A percentile compares a stretch with the other conserved stretches of the same genome.
Evolutionary conservation across 2,113 vertebrate species (phyloP).

Genomic region (Fulmarus glacialis): DNA sequence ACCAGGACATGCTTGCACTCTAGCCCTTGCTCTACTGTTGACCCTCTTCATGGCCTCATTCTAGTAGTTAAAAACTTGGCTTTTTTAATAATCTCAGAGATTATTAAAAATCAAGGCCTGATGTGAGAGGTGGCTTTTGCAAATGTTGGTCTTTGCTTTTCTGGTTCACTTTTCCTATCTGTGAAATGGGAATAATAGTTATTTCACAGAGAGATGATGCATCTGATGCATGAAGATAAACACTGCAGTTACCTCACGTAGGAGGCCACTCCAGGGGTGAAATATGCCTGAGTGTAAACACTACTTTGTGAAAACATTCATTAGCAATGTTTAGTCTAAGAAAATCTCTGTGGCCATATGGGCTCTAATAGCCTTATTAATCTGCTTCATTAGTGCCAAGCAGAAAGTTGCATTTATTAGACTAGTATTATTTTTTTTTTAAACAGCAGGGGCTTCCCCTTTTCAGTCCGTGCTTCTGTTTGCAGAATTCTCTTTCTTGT

Average conservation of each 20-base stretch:
- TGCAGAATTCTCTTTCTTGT: not conserved
- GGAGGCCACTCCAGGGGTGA: not conserved
- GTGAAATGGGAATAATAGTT: not conserved
- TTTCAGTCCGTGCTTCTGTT: not conserved
- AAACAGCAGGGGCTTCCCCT: not conserved
- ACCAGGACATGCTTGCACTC: not conserved
- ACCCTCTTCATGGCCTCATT: not conserved
- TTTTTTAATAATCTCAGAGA: not conserved
- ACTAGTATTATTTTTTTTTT: not conserved
- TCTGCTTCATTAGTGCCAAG: constrained; percentile 16
- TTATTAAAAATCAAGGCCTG: not conserved
- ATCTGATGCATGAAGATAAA: not conserved
- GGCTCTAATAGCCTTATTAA: constrained; percentile 16
- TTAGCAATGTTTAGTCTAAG: constrained; percentile 8
- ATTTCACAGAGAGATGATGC: not conserved
- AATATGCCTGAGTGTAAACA: not conserved
- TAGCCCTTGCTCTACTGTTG: not conserved
- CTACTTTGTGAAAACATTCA: not conserved
- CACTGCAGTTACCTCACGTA: not conserved
- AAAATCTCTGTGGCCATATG: not conserved
- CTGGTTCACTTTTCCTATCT: not conserved
- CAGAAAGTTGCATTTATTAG: constrained; percentile 36
- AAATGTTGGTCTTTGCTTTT: not conserved
- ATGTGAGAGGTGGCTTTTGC: not conserved
- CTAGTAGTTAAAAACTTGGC: not conserved